Conservation (phyloP, 2,113 vertebrate genomes). For the Cyanoderma ruficeps region DNA sequence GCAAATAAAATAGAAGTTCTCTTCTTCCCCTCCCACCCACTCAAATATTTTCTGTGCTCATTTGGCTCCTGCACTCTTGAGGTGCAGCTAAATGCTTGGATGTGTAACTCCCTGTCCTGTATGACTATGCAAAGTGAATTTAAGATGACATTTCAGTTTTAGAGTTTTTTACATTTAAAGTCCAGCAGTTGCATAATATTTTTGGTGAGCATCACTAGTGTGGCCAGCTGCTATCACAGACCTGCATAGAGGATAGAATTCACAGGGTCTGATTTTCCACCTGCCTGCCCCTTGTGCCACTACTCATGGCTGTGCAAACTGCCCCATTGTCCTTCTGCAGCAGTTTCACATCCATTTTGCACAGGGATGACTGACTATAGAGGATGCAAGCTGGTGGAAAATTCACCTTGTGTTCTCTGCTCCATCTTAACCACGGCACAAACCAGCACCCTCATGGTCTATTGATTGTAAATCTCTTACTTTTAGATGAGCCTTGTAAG, state of each 20-base stretch:
- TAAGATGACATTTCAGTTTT: not conserved
- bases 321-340: slow-evolving; percentile 17
- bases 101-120: not conserved
- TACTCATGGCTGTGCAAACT: not conserved
- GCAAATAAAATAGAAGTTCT: not conserved
- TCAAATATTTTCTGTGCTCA: not conserved
- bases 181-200: not conserved
- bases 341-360: slow-evolving; percentile 10
- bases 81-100: not conserved
- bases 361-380: not conserved
- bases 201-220: not conserved
- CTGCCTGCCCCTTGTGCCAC: not conserved
- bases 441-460: slow-evolving; percentile 41
- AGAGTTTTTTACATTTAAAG: not conserved
- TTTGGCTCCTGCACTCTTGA: not conserved
- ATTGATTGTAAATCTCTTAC: slow-evolving; percentile 36
- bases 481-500: slow-evolving; percentile 30
- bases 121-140: not conserved
- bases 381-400: slow-evolving; percentile 50
- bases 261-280: not conserved
- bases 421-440: not conserved
- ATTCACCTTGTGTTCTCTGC: slow-evolving; percentile 42
- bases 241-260: not conserved
- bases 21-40: not conserved
- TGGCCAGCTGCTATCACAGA: not conserved